Percentiles rank a stretch among this genome's conserved stretches.
These are phyloP conservation scores for Macroteleia sp. DNA, from an alignment of 2,888 invertebrate genomes.

Conservation along the genomic window DNA sequence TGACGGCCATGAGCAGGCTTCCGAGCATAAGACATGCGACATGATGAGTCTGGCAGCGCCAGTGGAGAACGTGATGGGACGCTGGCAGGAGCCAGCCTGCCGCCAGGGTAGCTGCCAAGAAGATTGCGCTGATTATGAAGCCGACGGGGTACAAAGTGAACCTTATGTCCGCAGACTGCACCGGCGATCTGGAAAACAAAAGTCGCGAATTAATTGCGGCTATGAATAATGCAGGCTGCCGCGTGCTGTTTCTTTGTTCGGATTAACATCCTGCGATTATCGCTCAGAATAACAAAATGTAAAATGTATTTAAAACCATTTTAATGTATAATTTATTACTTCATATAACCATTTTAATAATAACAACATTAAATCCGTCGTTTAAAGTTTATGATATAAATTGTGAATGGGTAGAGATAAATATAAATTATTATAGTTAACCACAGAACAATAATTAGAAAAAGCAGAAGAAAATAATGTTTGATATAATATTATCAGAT, in stretches of 20 bases:
- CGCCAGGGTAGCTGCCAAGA: constrained; percentile 91
- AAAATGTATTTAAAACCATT: not conserved
- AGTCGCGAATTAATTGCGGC: constrained; percentile 34
- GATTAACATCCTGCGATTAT: not conserved
- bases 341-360: too few relatives aligned
- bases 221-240: constrained; percentile 38
- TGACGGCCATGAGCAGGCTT: constrained; percentile 91
- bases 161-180: constrained; percentile 84
- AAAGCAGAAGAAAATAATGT: too few relatives aligned
- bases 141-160: constrained; percentile 91
- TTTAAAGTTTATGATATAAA: too few relatives aligned
- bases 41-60: constrained; percentile 95
- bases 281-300: not conserved
- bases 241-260: constrained; percentile 5
- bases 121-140: constrained; percentile 91
- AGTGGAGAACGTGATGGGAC: constrained; percentile 93
- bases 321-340: not conserved
- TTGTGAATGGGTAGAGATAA: too few relatives aligned
- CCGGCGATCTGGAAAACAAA: constrained; percentile 67
- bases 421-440: too few relatives aligned
- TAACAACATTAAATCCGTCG: too few relatives aligned
- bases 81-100: constrained; percentile 92
- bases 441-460: too few relatives aligned
- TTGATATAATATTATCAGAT: too few relatives aligned
- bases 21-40: constrained; percentile 93